These are phyloP conservation scores for Tenebrosternarchus preto DNA, from an alignment of 2,113 vertebrate species.

Conservation along the genomic window DNA sequence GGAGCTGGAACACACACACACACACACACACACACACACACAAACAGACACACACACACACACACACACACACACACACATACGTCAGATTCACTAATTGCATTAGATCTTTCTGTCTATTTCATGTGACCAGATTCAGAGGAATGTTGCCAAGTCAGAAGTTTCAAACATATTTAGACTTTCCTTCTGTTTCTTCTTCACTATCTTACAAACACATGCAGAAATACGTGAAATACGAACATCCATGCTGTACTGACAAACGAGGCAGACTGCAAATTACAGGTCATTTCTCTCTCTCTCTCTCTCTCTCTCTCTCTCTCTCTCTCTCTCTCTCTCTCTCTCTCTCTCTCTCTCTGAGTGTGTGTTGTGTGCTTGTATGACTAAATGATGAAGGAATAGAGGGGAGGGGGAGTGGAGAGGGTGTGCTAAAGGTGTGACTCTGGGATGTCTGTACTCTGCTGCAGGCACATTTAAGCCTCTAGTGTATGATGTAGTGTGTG, in stretches of 20 bases:
- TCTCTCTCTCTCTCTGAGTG: no score
- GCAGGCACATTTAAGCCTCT: constrained; percentile 10
- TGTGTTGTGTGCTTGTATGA: constrained; percentile 57
- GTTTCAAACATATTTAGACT: constrained; percentile 21
- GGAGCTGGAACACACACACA: constrained; percentile 63
- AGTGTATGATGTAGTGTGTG: constrained; percentile 43
- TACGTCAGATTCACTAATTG: constrained; percentile 33
- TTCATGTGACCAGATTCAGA: neutral
- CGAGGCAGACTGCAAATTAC: constrained; percentile 48
- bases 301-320: no score
- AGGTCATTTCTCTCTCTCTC: constrained; percentile 49
- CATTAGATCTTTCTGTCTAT: neutral
- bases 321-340: no score
- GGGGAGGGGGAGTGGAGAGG: constrained; percentile 25
- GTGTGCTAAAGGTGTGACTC: constrained; percentile 30
- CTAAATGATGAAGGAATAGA: no score
- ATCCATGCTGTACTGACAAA: constrained; percentile 39
- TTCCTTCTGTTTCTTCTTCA: constrained; percentile 26
- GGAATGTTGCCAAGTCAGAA: neutral
- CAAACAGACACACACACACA: constrained; percentile 36
- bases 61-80: constrained; percentile 15
- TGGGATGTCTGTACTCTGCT: constrained; percentile 10
- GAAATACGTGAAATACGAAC: neutral
- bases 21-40: constrained; percentile 48
- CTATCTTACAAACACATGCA: neutral